These are phyloP conservation scores for Ondatra zibethicus DNA, from an alignment of 2,113 vertebrate genomes.

Conservation along the genomic window DNA sequence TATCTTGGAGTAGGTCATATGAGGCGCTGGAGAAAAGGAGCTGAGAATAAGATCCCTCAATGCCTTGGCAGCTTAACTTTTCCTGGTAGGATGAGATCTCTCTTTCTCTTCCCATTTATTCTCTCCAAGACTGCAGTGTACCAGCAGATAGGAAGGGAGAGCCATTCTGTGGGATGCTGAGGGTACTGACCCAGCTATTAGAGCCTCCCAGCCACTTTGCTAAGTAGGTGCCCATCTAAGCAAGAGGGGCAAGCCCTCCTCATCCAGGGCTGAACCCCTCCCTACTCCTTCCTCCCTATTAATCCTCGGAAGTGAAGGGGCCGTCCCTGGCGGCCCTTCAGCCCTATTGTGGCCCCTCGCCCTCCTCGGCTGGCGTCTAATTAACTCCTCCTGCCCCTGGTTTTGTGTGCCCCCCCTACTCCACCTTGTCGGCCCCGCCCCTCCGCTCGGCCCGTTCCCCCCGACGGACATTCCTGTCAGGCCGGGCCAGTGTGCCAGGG, in stretches of 20 bases:
- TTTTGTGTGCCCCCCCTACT: conserved; percentile 92
- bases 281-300: conserved; percentile 80
- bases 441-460: conserved; percentile 84
- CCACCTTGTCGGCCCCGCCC: conserved; percentile 91
- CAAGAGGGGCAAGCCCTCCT: conserved; percentile 58
- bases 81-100: background rate
- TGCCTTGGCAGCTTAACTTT: background rate
- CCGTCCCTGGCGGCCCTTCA: conserved; percentile 86
- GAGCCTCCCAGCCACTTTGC: conserved; percentile 25
- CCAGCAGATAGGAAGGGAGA: background rate
- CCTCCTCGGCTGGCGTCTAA: conserved; percentile 94
- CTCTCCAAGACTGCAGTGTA: background rate
- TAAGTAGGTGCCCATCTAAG: conserved; percentile 46
- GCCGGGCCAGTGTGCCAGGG: conserved; percentile 92
- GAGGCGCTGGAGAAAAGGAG: background rate
- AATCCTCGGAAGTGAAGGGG: conserved; percentile 96
- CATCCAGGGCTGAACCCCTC: conserved; percentile 12
- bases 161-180: background rate
- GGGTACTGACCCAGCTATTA: background rate
- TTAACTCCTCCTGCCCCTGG: conserved; percentile 92
- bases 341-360: conserved; percentile 91
- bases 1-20: background rate
- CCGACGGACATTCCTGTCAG: conserved; percentile 92
- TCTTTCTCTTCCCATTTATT: background rate
- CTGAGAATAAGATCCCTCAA: background rate